Percentiles rank a stretch among this genome's conserved stretches.
Conservation (phyloP, 2,888 invertebrate species). For the Asteroscopus sphinx region DNA sequence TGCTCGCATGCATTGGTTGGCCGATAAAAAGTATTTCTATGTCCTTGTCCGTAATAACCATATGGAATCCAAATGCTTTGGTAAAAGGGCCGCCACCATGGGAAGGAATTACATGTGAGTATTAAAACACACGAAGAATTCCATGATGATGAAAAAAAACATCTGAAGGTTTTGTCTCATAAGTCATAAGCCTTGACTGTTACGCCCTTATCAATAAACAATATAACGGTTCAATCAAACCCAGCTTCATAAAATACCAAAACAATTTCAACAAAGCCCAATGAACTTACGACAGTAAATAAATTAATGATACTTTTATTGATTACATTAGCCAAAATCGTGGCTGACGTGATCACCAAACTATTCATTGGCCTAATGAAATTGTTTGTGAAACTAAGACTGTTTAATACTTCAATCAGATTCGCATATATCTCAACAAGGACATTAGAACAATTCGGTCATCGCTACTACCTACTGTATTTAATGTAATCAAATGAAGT, state of each 20-base stretch:
- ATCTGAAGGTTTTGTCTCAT: no score
- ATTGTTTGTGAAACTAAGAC: constrained; percentile 45
- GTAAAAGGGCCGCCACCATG: no score
- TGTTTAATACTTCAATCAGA: constrained; percentile 32
- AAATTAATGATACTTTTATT: constrained; percentile 38
- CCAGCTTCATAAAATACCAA: constrained; percentile 1
- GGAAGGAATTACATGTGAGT: no score
- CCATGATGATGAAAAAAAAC: no score
- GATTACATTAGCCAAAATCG: constrained; percentile 28
- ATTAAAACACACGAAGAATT: no score
- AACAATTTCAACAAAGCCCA: constrained; percentile 10
- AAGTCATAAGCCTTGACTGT: no score
- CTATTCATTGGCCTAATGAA: constrained; percentile 37
- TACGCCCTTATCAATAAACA: no score
- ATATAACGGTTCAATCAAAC: no score
- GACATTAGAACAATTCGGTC: constrained; percentile 19
- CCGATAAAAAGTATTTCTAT: no score
- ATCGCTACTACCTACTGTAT: constrained; percentile 21
- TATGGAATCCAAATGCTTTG: no score
- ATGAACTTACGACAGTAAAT: constrained; percentile 5
- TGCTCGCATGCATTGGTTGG: no score
- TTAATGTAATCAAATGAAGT: constrained; percentile 27
- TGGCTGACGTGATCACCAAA: constrained; percentile 37
- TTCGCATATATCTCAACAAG: constrained; percentile 24
- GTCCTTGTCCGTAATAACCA: no score